A percentile compares a stretch with the other conserved stretches of the same genome.
phyloP scores from a whole-genome alignment of 2,888 invertebrate species.

The Celastrina argiolus region DNA sequence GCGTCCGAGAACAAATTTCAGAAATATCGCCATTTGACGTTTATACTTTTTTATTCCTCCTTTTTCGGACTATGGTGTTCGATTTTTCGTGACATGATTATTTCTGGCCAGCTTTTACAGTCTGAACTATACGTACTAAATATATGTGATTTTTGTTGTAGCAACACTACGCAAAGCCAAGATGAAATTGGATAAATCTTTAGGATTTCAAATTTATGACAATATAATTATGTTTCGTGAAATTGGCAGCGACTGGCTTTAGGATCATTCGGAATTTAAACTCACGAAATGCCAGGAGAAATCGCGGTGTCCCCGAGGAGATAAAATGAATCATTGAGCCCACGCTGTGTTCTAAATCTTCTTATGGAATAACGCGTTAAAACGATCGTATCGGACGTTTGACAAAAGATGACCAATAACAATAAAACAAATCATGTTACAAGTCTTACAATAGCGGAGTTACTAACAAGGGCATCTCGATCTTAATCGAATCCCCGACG shows the following conservation, averaged over 20 bases:
- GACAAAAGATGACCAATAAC: constrained; percentile 25
- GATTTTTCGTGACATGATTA: too few relatives aligned
- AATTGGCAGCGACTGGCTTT: too few relatives aligned
- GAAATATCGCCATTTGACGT: constrained; percentile 17
- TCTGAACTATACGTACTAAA: too few relatives aligned
- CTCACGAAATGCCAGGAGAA: not conserved
- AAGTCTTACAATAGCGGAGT: constrained; percentile 39
- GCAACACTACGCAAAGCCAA: too few relatives aligned
- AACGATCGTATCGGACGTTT: constrained; percentile 20
- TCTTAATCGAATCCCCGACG: constrained; percentile 57
- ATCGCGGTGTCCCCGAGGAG: not conserved
- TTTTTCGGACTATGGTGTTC: not conserved
- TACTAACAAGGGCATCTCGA: constrained; percentile 53
- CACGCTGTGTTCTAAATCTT: constrained; percentile 7
- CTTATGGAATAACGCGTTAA: not conserved
- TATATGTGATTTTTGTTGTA: too few relatives aligned
- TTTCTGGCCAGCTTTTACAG: too few relatives aligned
- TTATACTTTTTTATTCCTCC: not conserved
- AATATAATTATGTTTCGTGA: too few relatives aligned
- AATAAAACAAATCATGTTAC: constrained; percentile 26
- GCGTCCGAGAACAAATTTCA: not conserved
- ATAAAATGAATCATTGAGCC: constrained; percentile 19
- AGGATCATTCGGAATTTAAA: not conserved
- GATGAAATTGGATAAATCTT: too few relatives aligned
- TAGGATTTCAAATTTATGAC: too few relatives aligned